Base-by-base conservation (phyloP, 2,888 invertebrate species). In the Omphaloscelis lunosa region DNA sequence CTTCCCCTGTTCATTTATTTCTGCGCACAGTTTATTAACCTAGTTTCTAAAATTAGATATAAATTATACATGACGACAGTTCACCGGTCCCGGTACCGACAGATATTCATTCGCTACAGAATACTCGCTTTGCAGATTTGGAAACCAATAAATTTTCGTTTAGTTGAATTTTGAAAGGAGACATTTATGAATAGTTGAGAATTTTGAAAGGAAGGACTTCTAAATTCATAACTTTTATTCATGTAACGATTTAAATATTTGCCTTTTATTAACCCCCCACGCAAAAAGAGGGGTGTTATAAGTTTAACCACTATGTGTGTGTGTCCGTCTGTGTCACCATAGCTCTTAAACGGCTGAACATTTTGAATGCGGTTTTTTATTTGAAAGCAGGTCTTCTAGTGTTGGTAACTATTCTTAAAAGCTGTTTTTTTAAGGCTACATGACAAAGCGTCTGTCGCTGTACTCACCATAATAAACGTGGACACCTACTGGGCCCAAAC, bases 11-110 rank as follows among this genome's bases (percentile, higher is more conserved):
- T 68, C 27, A 72, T 75, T 66, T 70, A 75, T 75, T 82, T 65
- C 20, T 70, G 41, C 51, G 4, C 51, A 67, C 82, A 53, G 66
- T 85, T 91, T 76, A 75, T 56, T 86, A 75, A 83, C 79, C 87
- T 56, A 79, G 65, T 59, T 86, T 77, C 72, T 63, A 61, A 72
- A 86, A 84, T 82, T 69, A 78, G 75, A 67, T 62, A 74, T 72
- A 75, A 75, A 80, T 85, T 85, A 79, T 34, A 74, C 66, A 73
- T 58, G 72, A 58, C 29, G 65, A 75, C 77, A 70, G 75, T 72
- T 65, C 56, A 17, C 27, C 39, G 67, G 23, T 20, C n/a, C 69
- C 59, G 59, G n/a, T 6, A 63, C 51, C n/a, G 51, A 62, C 34
- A 68, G 63, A 67, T 74, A 69, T 62, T 62, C 53, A 53, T 68